Evolutionary conservation across 2,888 invertebrate species (phyloP).

Genomic region (Melanchra persicariae): DNA sequence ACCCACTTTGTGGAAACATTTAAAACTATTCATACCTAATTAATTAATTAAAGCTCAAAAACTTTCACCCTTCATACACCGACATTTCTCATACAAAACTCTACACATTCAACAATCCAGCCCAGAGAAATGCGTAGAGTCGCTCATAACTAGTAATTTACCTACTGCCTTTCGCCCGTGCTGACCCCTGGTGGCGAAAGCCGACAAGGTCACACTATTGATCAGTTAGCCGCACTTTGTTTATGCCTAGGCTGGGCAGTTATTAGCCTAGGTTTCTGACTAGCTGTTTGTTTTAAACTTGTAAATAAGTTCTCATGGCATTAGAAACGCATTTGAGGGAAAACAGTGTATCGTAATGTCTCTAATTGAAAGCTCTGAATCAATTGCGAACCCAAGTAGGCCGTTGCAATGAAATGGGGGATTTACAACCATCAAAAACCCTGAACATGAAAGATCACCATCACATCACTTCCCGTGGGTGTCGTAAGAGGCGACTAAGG

Average conservation of each 20-base stretch:
- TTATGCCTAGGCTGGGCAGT: neutral
- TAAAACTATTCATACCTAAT: no score
- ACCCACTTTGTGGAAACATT: no score
- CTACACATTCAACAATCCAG: neutral
- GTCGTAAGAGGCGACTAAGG: no score
- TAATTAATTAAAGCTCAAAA: neutral
- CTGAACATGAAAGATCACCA: no score
- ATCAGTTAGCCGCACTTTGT: constrained; percentile 30
- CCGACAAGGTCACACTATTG: constrained; percentile 52
- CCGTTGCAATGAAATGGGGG: no score
- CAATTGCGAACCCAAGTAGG: no score
- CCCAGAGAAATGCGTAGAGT: constrained; percentile 39
- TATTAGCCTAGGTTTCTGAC: neutral
- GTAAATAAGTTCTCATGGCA: neutral
- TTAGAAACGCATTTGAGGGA: neutral
- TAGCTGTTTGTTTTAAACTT: constrained; percentile 10
- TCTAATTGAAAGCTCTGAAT: no score
- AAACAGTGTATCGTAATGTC: neutral
- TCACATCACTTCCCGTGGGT: no score
- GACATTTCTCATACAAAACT: neutral
- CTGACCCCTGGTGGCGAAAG: constrained; percentile 68
- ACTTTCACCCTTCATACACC: neutral
- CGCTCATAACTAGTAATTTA: constrained; percentile 37
- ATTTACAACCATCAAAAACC: no score
- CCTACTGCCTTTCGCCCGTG: constrained; percentile 54